These are phyloP conservation scores for Montifringilla adamsi DNA, from an alignment of 2,113 vertebrate genomes.

Conservation along the genomic window DNA sequence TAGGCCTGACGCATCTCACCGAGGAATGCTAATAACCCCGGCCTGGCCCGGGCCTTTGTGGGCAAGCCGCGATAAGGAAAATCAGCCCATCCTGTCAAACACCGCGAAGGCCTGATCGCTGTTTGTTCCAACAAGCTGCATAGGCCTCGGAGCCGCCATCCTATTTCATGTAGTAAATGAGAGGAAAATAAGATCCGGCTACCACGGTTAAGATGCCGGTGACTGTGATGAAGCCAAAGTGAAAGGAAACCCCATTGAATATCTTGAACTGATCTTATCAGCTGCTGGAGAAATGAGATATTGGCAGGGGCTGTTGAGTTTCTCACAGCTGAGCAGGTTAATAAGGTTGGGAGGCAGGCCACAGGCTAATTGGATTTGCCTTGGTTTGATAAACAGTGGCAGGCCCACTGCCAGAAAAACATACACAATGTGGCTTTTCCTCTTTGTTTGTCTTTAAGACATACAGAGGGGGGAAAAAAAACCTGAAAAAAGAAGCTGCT, in stretches of 20 bases:
- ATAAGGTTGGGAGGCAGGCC: conserved; percentile 92
- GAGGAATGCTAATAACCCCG: conserved; percentile 94
- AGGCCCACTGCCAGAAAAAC: conserved; percentile 78
- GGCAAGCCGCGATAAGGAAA: conserved; percentile 91
- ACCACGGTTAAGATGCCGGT: conserved; percentile 73
- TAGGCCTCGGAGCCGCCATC: conserved; percentile 79
- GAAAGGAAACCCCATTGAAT: conserved; percentile 86
- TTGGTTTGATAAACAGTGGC: conserved; percentile 90
- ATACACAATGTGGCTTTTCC: conserved; percentile 60
- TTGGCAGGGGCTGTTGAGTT: conserved; percentile 90
- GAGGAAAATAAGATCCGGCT: conserved; percentile 77
- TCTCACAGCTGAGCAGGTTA: conserved; percentile 93
- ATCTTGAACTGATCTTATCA: conserved; percentile 95
- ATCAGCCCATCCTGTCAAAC: conserved; percentile 89
- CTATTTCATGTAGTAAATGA: conserved; percentile 79
- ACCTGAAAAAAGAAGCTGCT: background rate
- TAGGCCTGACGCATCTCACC: conserved; percentile 85
- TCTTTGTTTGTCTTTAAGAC: conserved; percentile 63
- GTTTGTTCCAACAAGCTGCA: conserved; percentile 81
- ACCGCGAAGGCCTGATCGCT: conserved; percentile 72
- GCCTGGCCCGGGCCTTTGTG: conserved; percentile 96
- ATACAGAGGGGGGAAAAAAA: background rate
- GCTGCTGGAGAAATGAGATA: conserved; percentile 92
- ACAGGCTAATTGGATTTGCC: conserved; percentile 97
- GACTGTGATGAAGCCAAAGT: conserved; percentile 80